Evolutionary conservation across 2,888 invertebrate genomes (phyloP), one percentile per base, ranked within the genome.

Genomic region (Phyllotreta striolata): DNA sequence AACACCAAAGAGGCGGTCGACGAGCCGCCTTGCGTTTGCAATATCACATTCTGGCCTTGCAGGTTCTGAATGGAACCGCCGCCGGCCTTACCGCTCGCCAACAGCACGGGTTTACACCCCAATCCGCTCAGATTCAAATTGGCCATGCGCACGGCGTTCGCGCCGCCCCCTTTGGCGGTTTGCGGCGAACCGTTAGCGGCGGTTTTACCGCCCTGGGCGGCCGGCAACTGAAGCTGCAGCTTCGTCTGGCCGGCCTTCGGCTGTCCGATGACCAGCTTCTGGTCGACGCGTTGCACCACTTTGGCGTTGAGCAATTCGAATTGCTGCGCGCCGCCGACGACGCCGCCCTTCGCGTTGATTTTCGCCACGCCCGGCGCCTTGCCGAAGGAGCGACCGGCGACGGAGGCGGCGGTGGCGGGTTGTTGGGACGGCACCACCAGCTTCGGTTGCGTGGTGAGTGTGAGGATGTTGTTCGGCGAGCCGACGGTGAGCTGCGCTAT

Each of bases 71-170:
- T 74, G 4, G 80, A 76, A 43, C 76, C 78, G 13, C 79, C 77
- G 65, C 76, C 78, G 14, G 79, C 77, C 66, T 79, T 77, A 70
- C 84, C 83, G 70, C 84, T 83, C 0, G 85, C 84, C 51, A 87
- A 79, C 54, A 87, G 78, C 9, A 87, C 83, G 34, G 85, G 86
- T 74, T 87, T 86, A 6, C 86, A 86, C 51, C 84, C 84, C 37
- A 86, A 80, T 62, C 85, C 84, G 0, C 86, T 83, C 61, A 86
- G 76, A 73, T 86, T 84, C 52, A 84, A 72, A 64, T 82, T 81
- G 10, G 83, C 82, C 82, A 86, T 85, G 9, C 86, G 79, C 56
- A 85, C 82, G 3, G 79, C 75, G 59, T 77, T 79, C 10, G 77
- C 66, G 54, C 71, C 75, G 13, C 73, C 72, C 1, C 75, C 71